Evolutionary conservation across 1,140 invertebrate genomes (phyloP).

Genomic region (Papilio polytes): DNA sequence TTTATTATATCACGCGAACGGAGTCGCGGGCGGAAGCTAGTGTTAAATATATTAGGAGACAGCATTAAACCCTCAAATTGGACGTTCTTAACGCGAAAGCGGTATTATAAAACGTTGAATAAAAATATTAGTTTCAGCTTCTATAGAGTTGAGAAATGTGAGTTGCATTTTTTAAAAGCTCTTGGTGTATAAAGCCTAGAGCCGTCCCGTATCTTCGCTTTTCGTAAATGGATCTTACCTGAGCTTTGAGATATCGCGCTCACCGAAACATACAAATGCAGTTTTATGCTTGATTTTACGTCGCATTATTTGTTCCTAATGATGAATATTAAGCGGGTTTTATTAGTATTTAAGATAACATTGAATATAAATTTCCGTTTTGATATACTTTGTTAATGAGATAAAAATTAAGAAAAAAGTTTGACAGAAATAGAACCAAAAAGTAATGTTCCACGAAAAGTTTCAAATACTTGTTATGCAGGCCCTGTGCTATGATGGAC

Average conservation of each 20-base stretch:
- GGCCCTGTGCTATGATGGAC: neutral
- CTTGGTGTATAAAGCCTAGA: slow-evolving; percentile 34
- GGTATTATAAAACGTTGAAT: too few relatives aligned
- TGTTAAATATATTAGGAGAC: too few relatives aligned
- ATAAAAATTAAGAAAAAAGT: neutral
- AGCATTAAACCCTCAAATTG: too few relatives aligned
- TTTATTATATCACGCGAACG: too few relatives aligned
- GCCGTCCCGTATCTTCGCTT: slow-evolving; percentile 6
- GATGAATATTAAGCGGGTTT: slow-evolving; percentile 18
- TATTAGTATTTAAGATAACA: neutral
- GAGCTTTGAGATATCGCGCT: slow-evolving; percentile 52
- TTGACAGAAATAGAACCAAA: neutral
- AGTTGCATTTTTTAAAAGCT: neutral
- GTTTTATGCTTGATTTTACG: slow-evolving; percentile 27
- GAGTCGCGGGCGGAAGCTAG: too few relatives aligned
- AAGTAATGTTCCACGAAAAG: neutral
- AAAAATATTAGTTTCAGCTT: too few relatives aligned
- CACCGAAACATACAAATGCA: slow-evolving; percentile 44
- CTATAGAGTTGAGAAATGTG: too few relatives aligned
- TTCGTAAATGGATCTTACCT: slow-evolving; percentile 34
- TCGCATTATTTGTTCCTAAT: slow-evolving; percentile 2
- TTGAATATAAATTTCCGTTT: neutral
- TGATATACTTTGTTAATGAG: neutral
- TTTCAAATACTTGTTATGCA: neutral
- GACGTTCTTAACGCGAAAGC: too few relatives aligned